Conservation (phyloP, 2,888 invertebrate species). For the Nephrotoma guestfalica region DNA sequence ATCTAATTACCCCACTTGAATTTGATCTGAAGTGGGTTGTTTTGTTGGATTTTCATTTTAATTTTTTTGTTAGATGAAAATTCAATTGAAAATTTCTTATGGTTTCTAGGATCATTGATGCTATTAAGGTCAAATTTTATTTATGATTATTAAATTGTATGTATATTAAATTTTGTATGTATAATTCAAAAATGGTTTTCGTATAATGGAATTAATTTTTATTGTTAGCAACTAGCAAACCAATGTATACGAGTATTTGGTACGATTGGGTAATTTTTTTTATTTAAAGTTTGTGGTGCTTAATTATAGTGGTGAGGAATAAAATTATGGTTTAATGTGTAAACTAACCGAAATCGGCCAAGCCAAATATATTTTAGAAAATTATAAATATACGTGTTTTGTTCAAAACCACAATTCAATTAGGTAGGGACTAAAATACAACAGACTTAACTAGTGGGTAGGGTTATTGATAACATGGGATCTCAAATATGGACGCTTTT, state of each 20-base stretch:
- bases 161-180: neutral
- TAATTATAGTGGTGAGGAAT: neutral
- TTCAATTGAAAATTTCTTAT: neutral
- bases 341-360: neutral
- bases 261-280: neutral
- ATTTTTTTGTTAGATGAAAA: neutral
- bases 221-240: neutral
- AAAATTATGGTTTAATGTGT: neutral
- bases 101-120: neutral
- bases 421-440: too few species aligned
- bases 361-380: too few species aligned
- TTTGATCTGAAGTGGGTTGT: neutral
- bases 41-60: neutral
- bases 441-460: too few species aligned
- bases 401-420: too few species aligned
- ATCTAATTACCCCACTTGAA: neutral
- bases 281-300: neutral
- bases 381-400: too few species aligned
- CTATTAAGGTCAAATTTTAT: neutral
- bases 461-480: too few species aligned
- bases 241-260: neutral
- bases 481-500: too few species aligned
- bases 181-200: neutral
- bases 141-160: neutral
- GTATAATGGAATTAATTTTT: neutral